These are phyloP conservation scores for Gadus chalcogrammus DNA, from an alignment of 2,113 vertebrate genomes.

Conservation along the genomic window DNA sequence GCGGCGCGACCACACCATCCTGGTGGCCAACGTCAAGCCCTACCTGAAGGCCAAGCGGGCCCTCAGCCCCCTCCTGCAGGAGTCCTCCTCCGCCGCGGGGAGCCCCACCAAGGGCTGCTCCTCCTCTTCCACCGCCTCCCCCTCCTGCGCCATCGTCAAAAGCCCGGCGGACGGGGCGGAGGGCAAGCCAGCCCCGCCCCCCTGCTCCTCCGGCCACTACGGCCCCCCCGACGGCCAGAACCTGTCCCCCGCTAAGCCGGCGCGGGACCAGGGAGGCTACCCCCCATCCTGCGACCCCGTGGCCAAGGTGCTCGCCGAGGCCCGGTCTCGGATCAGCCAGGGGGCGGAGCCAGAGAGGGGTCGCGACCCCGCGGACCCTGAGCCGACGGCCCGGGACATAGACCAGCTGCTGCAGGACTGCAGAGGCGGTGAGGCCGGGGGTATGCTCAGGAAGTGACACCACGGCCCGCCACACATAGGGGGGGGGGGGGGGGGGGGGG, in stretches of 20 bases:
- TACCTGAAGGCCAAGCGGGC: conserved; percentile 99
- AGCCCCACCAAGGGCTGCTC: conserved; percentile 91
- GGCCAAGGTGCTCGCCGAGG: conserved; percentile 92
- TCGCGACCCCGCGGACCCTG: conserved; percentile 89
- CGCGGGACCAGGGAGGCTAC: conserved; percentile 77
- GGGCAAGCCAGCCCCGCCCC: conserved; percentile 75
- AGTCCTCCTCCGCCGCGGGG: conserved; percentile 91
- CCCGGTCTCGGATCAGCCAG: conserved; percentile 75
- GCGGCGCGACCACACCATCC: conserved; percentile 97
- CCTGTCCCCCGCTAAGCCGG: conserved; percentile 92
- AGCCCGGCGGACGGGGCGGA: conserved; percentile 89
- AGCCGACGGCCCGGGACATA: conserved; percentile 97
- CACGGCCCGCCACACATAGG: background rate
- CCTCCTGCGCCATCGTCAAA: conserved; percentile 74
- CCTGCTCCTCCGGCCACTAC: conserved; percentile 79
- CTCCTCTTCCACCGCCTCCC: conserved; percentile 79
- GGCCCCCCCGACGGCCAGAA: conserved; percentile 83
- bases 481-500: conserved; percentile 37
- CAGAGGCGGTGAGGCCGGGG: conserved; percentile 82
- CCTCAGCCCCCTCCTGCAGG: conserved; percentile 96
- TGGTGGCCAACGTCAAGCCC: conserved; percentile 99
- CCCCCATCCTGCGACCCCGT: conserved; percentile 73
- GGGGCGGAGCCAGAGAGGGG: conserved; percentile 80
- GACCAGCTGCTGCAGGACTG: conserved; percentile 99
- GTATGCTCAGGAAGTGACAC: conserved; percentile 86